Conservation (phyloP, 1,140 invertebrate genomes). For the Manduca sexta region DNA sequence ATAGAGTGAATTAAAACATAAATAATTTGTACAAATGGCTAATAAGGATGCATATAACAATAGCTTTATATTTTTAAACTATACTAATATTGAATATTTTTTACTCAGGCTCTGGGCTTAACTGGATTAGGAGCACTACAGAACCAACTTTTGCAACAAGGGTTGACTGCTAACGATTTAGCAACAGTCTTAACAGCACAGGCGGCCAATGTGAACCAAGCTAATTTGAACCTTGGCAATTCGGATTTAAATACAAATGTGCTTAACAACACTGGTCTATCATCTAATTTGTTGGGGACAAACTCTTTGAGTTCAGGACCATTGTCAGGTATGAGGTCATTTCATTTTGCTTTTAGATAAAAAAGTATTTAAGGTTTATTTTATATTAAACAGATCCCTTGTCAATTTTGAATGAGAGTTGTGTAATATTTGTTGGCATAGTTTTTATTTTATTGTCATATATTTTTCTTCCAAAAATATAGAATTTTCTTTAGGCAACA, state of each 20-base stretch:
- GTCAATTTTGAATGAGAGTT: too few species aligned
- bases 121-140: slow-evolving; percentile 73
- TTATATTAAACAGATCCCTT: too few species aligned
- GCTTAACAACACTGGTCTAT: slow-evolving; percentile 31
- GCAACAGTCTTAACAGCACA: slow-evolving; percentile 52
- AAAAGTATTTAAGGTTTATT: too few species aligned
- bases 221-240: slow-evolving; percentile 30
- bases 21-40: too few species aligned
- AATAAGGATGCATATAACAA: too few species aligned
- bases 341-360: too few species aligned
- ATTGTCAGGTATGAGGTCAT: slow-evolving; percentile 38
- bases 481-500: slow-evolving; percentile 30
- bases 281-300: slow-evolving; percentile 36
- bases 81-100: too few species aligned
- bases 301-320: slow-evolving; percentile 48
- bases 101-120: slow-evolving; percentile 56
- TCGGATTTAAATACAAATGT: slow-evolving; percentile 32
- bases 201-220: slow-evolving; percentile 37
- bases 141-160: slow-evolving; percentile 71
- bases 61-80: too few species aligned
- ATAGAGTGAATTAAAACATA: too few species aligned
- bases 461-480: too few species aligned
- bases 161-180: slow-evolving; percentile 57
- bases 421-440: too few species aligned
- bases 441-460: too few species aligned